Percentiles rank a stretch among this genome's conserved stretches.
Evolutionary conservation across 2,888 invertebrate species (phyloP).

Genomic region (Nomada flava): DNA sequence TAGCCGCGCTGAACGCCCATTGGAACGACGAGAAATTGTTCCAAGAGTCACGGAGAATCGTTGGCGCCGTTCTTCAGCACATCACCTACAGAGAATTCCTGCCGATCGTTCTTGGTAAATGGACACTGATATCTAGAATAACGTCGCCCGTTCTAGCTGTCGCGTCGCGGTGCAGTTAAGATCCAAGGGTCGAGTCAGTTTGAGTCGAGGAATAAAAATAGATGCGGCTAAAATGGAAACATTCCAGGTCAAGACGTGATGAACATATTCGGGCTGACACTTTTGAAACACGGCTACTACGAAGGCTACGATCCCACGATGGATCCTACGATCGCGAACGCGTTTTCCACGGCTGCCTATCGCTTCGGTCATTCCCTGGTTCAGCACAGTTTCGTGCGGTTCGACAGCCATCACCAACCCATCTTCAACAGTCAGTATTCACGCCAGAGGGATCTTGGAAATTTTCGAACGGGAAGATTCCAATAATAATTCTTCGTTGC

Average conservation of each 20-base stretch:
- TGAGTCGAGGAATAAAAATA: neutral
- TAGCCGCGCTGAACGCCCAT: slow-evolving; percentile 91
- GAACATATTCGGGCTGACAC: slow-evolving; percentile 90
- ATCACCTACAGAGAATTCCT: slow-evolving; percentile 94
- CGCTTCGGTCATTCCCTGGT: slow-evolving; percentile 95
- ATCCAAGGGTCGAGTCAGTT: neutral
- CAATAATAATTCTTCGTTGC: slow-evolving; percentile 24
- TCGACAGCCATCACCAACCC: slow-evolving; percentile 89
- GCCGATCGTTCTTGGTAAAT: slow-evolving; percentile 90
- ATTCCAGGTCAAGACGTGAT: slow-evolving; percentile 89
- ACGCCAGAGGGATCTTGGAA: too few species aligned
- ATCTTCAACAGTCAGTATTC: slow-evolving; percentile 89
- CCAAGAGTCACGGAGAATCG: slow-evolving; percentile 93
- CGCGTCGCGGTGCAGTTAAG: too few species aligned
- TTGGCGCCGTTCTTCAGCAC: slow-evolving; percentile 93
- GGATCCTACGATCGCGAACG: slow-evolving; percentile 91
- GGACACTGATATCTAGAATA: too few species aligned
- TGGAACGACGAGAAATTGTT: slow-evolving; percentile 96
- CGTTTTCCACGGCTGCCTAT: slow-evolving; percentile 93
- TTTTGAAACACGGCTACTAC: slow-evolving; percentile 89
- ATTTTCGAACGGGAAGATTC: neutral
- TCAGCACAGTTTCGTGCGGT: slow-evolving; percentile 91
- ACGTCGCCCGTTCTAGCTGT: too few species aligned
- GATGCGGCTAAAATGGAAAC: neutral
- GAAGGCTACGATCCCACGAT: slow-evolving; percentile 88